Conservation (phyloP, 1,140 invertebrate genomes). For the Spodoptera litura region DNA sequence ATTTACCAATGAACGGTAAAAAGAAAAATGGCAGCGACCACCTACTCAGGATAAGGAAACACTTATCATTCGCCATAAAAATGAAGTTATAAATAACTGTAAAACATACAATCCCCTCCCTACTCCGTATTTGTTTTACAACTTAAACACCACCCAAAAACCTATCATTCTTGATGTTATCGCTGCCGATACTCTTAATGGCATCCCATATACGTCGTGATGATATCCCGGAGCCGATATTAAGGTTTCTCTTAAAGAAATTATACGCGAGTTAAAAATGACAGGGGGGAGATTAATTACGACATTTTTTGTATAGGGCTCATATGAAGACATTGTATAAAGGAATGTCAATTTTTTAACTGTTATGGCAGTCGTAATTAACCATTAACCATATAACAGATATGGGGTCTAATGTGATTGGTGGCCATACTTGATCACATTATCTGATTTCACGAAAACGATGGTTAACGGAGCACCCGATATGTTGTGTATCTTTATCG, state of each 20-base stretch:
- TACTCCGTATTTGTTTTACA: conserved; percentile 58
- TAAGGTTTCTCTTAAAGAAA: conserved; percentile 31
- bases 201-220: conserved; percentile 64
- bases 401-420: conserved; percentile 62
- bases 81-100: conserved; percentile 41
- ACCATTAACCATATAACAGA: conserved; percentile 58
- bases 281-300: conserved; percentile 29
- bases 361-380: conserved; percentile 59
- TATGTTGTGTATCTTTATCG: conserved; percentile 25
- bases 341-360: conserved; percentile 58
- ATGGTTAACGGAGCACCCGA: conserved; percentile 50
- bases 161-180: conserved; percentile 62
- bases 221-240: conserved; percentile 50
- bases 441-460: conserved; percentile 54
- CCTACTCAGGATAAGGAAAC: conserved; percentile 15
- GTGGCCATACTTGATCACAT: conserved; percentile 53
- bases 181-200: conserved; percentile 65
- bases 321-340: conserved; percentile 64
- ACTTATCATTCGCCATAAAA: conserved; percentile 41
- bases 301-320: conserved; percentile 13
- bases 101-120: conserved; percentile 23
- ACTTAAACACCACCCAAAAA: conserved; percentile 46
- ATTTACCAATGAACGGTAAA: neutral
- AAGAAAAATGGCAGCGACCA: conserved; percentile 26
- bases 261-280: conserved; percentile 43